These are phyloP conservation scores for Drosophila sechellia DNA, from an alignment of 1,140 invertebrate species.

Conservation along the genomic window DNA sequence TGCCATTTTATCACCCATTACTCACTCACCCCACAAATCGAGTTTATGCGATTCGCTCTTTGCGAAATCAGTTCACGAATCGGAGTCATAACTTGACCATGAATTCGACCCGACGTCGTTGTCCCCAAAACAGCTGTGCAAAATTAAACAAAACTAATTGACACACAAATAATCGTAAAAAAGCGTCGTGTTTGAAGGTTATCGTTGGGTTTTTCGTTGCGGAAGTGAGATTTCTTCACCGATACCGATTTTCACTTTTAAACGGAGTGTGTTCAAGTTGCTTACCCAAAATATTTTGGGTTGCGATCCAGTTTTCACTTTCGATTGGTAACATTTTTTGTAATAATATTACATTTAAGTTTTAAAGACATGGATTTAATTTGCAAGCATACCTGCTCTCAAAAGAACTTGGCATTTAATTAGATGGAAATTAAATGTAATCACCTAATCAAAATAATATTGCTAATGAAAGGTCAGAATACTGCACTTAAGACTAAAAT, in stretches of 20 bases:
- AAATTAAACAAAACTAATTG: slow-evolving; percentile 36
- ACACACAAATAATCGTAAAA: slow-evolving; percentile 20
- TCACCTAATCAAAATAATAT: too few relatives aligned
- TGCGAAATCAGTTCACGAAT: slow-evolving; percentile 45
- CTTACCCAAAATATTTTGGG: background rate
- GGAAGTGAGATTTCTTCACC: slow-evolving; percentile 25
- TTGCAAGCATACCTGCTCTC: background rate
- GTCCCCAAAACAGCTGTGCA: slow-evolving; percentile 38
- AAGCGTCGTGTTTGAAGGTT: slow-evolving; percentile 26
- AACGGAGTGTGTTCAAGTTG: background rate
- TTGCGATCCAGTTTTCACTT: background rate
- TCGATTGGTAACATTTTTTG: background rate
- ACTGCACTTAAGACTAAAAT: too few relatives aligned
- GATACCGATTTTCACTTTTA: background rate
- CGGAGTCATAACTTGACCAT: slow-evolving; percentile 24
- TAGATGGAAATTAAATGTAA: too few relatives aligned
- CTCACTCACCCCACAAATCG: slow-evolving; percentile 10
- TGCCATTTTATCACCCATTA: slow-evolving; percentile 8
- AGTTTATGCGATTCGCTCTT: slow-evolving; percentile 28
- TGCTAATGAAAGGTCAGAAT: too few relatives aligned
- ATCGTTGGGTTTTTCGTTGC: slow-evolving; percentile 12
- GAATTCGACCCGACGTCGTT: slow-evolving; percentile 16
- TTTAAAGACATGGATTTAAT: background rate
- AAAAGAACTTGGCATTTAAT: too few relatives aligned
- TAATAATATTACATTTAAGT: background rate